These are phyloP conservation scores for Tyria jacobaeae DNA, from an alignment of 2,888 invertebrate genomes.

Conservation along the genomic window DNA sequence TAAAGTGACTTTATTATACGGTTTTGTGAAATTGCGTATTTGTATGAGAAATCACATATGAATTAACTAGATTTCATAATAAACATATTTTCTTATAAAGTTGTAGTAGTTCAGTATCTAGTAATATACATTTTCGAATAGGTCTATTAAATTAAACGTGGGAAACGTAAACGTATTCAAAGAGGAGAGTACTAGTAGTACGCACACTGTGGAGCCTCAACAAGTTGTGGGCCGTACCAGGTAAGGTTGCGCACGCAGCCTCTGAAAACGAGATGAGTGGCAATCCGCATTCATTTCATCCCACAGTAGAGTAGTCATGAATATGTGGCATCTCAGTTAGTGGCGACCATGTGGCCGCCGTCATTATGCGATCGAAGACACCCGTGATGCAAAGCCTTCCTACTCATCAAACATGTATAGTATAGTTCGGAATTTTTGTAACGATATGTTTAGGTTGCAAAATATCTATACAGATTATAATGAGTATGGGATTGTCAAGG, in stretches of 20 bases:
- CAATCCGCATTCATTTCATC: constrained; percentile 24
- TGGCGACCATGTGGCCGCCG: neutral
- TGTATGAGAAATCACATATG: neutral
- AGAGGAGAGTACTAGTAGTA: neutral
- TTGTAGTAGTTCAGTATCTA: neutral
- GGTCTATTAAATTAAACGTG: neutral
- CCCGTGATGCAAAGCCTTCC: neutral
- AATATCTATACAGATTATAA: constrained; percentile 31
- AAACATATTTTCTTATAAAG: neutral
- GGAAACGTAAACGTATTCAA: neutral
- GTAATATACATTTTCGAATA: too few relatives aligned
- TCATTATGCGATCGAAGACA: neutral
- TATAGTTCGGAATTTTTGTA: neutral
- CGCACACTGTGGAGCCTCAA: constrained; percentile 43
- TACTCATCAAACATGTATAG: neutral
- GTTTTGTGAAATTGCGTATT: neutral
- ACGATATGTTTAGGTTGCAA: neutral
- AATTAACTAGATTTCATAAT: neutral
- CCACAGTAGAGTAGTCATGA: neutral
- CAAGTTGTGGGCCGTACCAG: constrained; percentile 55
- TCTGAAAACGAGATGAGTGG: constrained; percentile 28
- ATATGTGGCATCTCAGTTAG: neutral
- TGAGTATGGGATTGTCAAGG: constrained; percentile 55
- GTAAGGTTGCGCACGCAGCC: constrained; percentile 62
- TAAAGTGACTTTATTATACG: neutral